A percentile compares a stretch with the other conserved stretches of the same genome.
Conservation (phyloP, 2,113 vertebrate species). For the Lates calcarifer region DNA sequence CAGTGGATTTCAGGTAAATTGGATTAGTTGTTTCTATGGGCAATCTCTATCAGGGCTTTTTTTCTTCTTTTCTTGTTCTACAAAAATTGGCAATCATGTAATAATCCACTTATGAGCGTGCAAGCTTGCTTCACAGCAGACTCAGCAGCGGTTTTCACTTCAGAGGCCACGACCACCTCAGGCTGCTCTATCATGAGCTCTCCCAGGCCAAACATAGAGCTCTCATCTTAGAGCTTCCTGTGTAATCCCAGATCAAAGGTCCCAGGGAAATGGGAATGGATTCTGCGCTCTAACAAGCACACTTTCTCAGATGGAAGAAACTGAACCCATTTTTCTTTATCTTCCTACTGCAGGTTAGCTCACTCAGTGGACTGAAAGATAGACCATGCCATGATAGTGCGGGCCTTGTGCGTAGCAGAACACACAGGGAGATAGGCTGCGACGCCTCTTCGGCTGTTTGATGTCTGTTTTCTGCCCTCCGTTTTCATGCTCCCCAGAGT, state of each 20-base stretch:
- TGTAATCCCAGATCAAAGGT: conserved; percentile 86
- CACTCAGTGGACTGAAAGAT: conserved; percentile 63
- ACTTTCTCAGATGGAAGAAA: conserved; percentile 78
- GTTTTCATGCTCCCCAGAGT: conserved; percentile 51
- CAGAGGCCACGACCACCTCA: conserved; percentile 72
- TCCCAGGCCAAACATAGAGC: conserved; percentile 70
- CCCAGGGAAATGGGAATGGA: conserved; percentile 75
- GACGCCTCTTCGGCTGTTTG: conserved; percentile 50
- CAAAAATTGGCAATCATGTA: conserved; percentile 75
- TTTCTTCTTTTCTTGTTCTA: conserved; percentile 56
- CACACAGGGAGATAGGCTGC: conserved; percentile 53
- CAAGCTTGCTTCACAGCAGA: conserved; percentile 59
- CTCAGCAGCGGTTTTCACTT: conserved; percentile 73
- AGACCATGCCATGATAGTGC: conserved; percentile 62
- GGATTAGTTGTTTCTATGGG: conserved; percentile 26
- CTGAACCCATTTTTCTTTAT: conserved; percentile 82
- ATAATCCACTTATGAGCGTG: conserved; percentile 74
- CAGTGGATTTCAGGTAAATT: conserved; percentile 36
- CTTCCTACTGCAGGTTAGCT: conserved; percentile 78
- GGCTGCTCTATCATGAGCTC: conserved; percentile 71
- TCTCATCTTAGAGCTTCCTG: conserved; percentile 73
- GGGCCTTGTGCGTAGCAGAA: conserved; percentile 56
- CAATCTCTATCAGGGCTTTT: conserved; percentile 29
- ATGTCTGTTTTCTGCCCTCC: conserved; percentile 70
- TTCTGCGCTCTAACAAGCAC: conserved; percentile 81